These are phyloP conservation scores for Sphenodon punctatus DNA, from an alignment of 2,797 vertebrate genomes.

Conservation along the genomic window DNA sequence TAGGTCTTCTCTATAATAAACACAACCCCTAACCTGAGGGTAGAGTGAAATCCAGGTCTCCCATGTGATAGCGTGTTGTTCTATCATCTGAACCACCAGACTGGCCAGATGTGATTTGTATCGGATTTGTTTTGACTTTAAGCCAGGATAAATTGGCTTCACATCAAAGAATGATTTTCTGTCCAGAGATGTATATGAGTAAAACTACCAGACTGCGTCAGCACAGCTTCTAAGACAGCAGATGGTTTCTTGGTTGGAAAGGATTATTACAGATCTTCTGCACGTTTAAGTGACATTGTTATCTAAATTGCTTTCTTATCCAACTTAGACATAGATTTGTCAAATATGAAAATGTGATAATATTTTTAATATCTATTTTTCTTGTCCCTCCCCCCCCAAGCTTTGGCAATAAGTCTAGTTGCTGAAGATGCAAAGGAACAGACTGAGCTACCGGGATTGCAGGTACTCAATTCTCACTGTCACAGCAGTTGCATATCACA, in stretches of 20 bases:
- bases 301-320: background rate
- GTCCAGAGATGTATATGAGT: background rate
- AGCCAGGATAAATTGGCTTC: constrained; percentile 28
- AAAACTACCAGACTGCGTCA: constrained; percentile 19
- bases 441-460: constrained; percentile 27
- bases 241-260: background rate
- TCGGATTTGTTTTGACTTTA: constrained; percentile 40
- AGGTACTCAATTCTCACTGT: constrained; percentile 69
- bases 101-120: constrained; percentile 4
- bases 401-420: constrained; percentile 52
- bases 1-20: constrained; percentile 20
- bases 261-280: background rate
- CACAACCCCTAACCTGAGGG: background rate
- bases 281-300: background rate
- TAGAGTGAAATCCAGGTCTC: background rate
- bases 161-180: constrained; percentile 28
- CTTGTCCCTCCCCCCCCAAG: constrained; percentile 54
- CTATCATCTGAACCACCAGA: constrained; percentile 10
- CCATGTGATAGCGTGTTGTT: background rate
- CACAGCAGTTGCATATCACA: background rate
- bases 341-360: constrained; percentile 29
- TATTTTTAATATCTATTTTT: constrained; percentile 31
- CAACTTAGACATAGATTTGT: constrained; percentile 18
- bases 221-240: constrained; percentile 13
- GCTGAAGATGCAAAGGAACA: constrained; percentile 66